Evolutionary conservation across 2,797 vertebrate species (phyloP).

Genomic region (Petrocephalus schoutedeni): DNA sequence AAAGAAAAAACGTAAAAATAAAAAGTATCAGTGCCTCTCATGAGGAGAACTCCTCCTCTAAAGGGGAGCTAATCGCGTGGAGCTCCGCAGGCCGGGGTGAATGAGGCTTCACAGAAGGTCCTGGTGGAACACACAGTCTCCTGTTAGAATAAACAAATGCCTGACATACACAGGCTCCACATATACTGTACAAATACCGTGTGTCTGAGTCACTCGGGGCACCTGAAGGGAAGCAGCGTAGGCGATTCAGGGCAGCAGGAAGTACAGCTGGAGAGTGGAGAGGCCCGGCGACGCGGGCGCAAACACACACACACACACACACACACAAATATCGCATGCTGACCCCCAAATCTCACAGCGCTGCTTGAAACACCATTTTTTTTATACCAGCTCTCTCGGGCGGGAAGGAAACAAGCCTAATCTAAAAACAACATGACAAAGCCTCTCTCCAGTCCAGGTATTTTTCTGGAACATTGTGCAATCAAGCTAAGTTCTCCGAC

Average conservation of each 20-base stretch:
- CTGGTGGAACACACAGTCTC: neutral
- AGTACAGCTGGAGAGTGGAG: neutral
- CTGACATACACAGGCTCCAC: slow-evolving; percentile 3
- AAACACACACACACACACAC: neutral
- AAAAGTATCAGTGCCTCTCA: neutral
- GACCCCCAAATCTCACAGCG: neutral
- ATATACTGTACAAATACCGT: slow-evolving; percentile 20
- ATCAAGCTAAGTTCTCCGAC: neutral
- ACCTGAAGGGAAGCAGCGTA: slow-evolving; percentile 1
- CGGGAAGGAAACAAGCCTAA: neutral
- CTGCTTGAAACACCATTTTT: neutral
- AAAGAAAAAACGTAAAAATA: neutral
- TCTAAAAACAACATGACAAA: slow-evolving; percentile 11
- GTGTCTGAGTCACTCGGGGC: neutral
- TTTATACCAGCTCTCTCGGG: neutral
- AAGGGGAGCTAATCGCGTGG: neutral
- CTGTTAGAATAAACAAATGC: slow-evolving; percentile 19
- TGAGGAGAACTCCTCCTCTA: neutral
- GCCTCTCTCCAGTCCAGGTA: neutral
- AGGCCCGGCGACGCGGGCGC: neutral
- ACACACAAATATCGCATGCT: neutral
- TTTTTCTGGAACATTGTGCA: neutral
- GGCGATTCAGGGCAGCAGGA: neutral
- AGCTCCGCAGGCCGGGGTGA: slow-evolving; percentile 7
- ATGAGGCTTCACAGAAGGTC: slow-evolving; percentile 4